phyloP scores from a whole-genome alignment of 2,888 invertebrate genomes.

The Meta bourneti region DNA sequence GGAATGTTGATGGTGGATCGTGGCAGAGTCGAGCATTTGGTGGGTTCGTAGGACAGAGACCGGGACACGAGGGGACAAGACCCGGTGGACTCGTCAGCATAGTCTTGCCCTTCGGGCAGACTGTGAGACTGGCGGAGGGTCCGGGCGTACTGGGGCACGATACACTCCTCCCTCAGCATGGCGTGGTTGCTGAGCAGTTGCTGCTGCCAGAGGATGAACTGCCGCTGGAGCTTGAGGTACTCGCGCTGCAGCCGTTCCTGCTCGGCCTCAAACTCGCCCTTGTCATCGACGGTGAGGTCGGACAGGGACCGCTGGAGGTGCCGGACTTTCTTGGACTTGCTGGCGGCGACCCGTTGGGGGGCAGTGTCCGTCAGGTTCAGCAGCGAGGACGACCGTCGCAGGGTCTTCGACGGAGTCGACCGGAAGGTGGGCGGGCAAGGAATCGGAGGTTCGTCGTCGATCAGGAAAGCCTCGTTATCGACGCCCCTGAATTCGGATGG shows the following conservation, averaged over 20 bases:
- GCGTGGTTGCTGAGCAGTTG: slow-evolving; percentile 71
- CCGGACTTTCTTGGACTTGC: background rate
- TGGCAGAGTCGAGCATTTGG: slow-evolving; percentile 47
- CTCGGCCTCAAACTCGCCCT: slow-evolving; percentile 61
- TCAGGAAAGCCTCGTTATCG: slow-evolving; percentile 28
- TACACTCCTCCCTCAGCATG: slow-evolving; percentile 66
- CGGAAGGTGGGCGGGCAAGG: background rate
- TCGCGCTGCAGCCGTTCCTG: slow-evolving; percentile 72
- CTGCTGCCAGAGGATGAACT: slow-evolving; percentile 74
- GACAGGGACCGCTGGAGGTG: slow-evolving; percentile 66
- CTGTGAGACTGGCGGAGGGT: slow-evolving; percentile 72
- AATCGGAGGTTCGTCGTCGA: background rate
- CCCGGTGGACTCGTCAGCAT: background rate
- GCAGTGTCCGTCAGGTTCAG: slow-evolving; percentile 35
- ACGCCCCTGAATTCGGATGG: slow-evolving; percentile 44
- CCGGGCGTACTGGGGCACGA: slow-evolving; percentile 61
- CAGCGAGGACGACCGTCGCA: slow-evolving; percentile 66
- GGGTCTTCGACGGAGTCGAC: background rate
- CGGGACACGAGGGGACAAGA: slow-evolving; percentile 57
- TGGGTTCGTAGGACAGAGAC: slow-evolving; percentile 68
- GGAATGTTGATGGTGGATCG: slow-evolving; percentile 68
- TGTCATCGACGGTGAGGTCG: slow-evolving; percentile 52
- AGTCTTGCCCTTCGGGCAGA: slow-evolving; percentile 65
- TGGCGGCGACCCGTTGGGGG: background rate
- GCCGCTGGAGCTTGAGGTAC: slow-evolving; percentile 71